Percentiles rank a stretch among this genome's conserved stretches.
Conservation (phyloP, 2,113 vertebrate genomes). For the Morone chrysops region DNA sequence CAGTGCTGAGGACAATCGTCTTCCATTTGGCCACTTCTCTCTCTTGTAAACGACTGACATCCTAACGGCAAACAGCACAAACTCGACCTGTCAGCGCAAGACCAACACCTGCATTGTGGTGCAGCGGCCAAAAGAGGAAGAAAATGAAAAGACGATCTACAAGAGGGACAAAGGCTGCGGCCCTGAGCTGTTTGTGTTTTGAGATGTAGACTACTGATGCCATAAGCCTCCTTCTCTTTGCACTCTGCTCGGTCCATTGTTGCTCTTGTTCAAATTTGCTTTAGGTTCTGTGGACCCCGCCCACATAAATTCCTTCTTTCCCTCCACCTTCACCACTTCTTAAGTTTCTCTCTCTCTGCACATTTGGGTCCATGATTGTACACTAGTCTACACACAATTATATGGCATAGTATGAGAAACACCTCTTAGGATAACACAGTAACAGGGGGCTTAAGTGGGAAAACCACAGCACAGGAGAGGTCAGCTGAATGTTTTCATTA, state of each 20-base stretch:
- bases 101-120: constrained; percentile 79
- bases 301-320: constrained; percentile 69
- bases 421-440: background rate
- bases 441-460: background rate
- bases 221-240: constrained; percentile 73
- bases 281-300: constrained; percentile 69
- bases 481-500: background rate
- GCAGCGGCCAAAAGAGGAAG: constrained; percentile 69
- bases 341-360: background rate
- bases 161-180: constrained; percentile 73
- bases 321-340: background rate
- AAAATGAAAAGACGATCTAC: constrained; percentile 67
- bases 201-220: constrained; percentile 72
- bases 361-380: background rate
- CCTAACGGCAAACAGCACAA: constrained; percentile 77
- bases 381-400: background rate
- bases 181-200: constrained; percentile 82
- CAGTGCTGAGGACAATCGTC: constrained; percentile 56
- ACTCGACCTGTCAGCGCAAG: constrained; percentile 74
- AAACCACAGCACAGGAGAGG: background rate
- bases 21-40: constrained; percentile 73
- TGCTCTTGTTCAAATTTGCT: constrained; percentile 82
- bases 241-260: constrained; percentile 74
- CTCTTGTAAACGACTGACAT: constrained; percentile 78
- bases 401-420: background rate